A percentile compares a stretch with the other conserved stretches of the same genome.
Conservation (phyloP, 2,113 vertebrate species). For the Theropithecus gelada region DNA sequence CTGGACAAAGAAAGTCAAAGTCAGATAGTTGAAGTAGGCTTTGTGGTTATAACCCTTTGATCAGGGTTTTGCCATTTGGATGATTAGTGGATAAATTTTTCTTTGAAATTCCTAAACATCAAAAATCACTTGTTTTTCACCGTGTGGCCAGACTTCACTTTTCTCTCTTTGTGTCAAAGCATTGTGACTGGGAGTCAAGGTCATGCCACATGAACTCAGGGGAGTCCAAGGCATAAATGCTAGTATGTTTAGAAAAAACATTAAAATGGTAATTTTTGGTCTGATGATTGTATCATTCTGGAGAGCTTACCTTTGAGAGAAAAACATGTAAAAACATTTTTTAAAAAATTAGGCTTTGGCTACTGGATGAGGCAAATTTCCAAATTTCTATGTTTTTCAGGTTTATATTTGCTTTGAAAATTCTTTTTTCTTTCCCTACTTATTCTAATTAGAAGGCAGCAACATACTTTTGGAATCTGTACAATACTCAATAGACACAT, state of each 20-base stretch:
- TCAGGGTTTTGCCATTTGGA: not conserved
- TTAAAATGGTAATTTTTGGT: not conserved
- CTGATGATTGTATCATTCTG: not conserved
- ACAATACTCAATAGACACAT: not conserved
- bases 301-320: not conserved
- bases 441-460: not conserved
- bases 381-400: not conserved
- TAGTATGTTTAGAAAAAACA: not conserved
- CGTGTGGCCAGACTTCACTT: not conserved
- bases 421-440: not conserved
- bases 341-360: not conserved
- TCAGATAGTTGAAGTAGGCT: not conserved
- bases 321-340: not conserved
- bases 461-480: not conserved
- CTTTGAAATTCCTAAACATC: constrained; percentile 25
- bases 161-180: not conserved
- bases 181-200: not conserved
- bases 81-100: constrained; percentile 25
- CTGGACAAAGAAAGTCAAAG: not conserved
- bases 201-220: not conserved
- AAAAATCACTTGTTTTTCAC: not conserved
- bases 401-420: not conserved
- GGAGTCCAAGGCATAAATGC: not conserved
- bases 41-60: not conserved
- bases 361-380: not conserved